Base-by-base conservation (phyloP, 2,888 invertebrate genomes). In the Eristalinus sepulchralis region DNA sequence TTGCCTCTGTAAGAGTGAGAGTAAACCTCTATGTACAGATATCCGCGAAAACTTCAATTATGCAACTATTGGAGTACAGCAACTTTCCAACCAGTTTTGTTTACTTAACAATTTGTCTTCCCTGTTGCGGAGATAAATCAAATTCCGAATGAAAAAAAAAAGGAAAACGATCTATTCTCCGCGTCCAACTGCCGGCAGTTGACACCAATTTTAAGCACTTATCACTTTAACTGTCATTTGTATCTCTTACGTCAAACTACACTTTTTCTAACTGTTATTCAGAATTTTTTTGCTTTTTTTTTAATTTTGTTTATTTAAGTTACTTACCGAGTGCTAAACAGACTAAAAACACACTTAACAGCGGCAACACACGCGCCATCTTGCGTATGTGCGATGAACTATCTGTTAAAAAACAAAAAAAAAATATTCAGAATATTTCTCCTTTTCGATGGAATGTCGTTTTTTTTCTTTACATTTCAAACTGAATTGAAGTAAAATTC, bases 321-420 rank as follows among this genome's bases (percentile, higher is more conserved):
- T 87, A 83, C 83, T 87, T 83, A 87, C 83, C 87, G 76, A 87
- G 76, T 72, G 83, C 80, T 75, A 87, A 83, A 83, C 87, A 92
- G 88, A 93, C 88, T 89, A 92, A 88, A 88, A 93, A 89, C 88
- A 91, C 88, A 90, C 91, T 90, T 89, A 92, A 89, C 86, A 91
- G 89, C 88, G 91, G 90, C 90, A 92, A 91, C 90, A 91, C 91
- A 90, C 91, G 90, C 91, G 92, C 91, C 93, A 93, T 93, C 88
- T 90, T 92, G 90, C 89, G 89, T 89, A 89, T 89, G 88, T 89
- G 90, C 88, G 89, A 89, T 82, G 64, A 77, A 82, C 78, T 75
- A 79, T 86, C 86, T 86, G 83, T 86, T 39, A 59, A 85, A 70
- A 77, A 86, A 88, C 83, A 33, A 62, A 72, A 88, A 84, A 17